Evolutionary conservation across 2,797 vertebrate genomes (phyloP).

Genomic region (Nannoperca australis): DNA sequence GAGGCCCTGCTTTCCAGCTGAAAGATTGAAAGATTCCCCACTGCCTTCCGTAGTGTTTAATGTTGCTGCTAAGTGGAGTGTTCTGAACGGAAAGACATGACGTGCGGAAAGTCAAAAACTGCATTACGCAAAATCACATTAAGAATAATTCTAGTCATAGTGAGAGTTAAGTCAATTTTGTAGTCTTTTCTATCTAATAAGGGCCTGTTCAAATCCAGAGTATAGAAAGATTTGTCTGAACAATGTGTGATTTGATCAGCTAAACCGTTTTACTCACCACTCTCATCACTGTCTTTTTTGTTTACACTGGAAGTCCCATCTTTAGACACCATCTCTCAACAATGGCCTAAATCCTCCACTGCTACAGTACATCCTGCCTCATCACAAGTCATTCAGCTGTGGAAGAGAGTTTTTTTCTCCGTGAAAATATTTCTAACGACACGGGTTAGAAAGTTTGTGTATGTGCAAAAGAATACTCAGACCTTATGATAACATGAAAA

Average conservation of each 20-base stretch:
- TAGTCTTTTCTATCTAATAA: neutral
- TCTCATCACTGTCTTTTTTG: neutral
- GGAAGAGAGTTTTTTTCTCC: neutral
- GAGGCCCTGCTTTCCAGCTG: constrained; percentile 34
- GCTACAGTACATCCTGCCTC: constrained; percentile 19
- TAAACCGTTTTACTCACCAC: constrained; percentile 2
- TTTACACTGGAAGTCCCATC: constrained; percentile 29
- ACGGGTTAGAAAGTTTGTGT: constrained; percentile 14
- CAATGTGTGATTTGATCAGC: neutral
- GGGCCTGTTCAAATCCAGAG: too few species aligned
- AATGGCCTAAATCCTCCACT: constrained; percentile 3
- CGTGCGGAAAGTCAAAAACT: neutral
- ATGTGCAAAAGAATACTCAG: neutral
- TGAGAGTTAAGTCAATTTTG: neutral
- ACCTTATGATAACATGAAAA: neutral
- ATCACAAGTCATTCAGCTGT: constrained; percentile 38
- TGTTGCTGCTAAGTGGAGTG: constrained; percentile 23
- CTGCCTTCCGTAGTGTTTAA: constrained; percentile 18
- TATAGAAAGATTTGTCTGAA: neutral
- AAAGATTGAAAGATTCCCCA: constrained; percentile 31
- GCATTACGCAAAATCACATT: neutral
- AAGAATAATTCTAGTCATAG: neutral
- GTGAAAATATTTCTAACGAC: constrained; percentile 13
- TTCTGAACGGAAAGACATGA: constrained; percentile 17
- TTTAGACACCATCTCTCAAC: constrained; percentile 30